A percentile compares a stretch with the other conserved stretches of the same genome.
These are phyloP conservation scores for Nasua narica DNA, from an alignment of 2,797 vertebrate genomes.

Conservation along the genomic window DNA sequence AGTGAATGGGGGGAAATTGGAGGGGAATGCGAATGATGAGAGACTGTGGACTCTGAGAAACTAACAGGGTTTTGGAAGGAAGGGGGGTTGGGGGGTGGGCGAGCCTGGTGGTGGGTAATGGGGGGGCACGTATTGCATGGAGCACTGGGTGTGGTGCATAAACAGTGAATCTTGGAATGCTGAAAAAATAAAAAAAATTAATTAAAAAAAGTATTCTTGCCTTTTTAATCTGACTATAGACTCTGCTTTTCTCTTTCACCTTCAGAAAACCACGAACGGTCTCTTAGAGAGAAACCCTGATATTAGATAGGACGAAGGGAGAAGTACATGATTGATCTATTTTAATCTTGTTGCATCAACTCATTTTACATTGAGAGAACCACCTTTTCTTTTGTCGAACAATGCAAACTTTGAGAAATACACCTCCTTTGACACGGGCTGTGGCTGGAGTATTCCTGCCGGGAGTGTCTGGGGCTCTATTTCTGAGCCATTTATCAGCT, in stretches of 20 bases:
- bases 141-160: too few species aligned
- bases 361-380: neutral
- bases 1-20: too few species aligned
- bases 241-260: neutral
- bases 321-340: neutral
- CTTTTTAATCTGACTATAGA: slow-evolving; percentile 21
- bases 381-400: neutral
- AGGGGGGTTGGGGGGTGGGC: too few species aligned
- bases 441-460: neutral
- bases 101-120: too few species aligned
- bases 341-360: neutral
- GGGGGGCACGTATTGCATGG: too few species aligned
- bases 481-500: neutral
- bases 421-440: neutral
- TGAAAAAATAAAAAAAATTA: too few species aligned
- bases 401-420: neutral
- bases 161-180: too few species aligned
- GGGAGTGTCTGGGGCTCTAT: neutral
- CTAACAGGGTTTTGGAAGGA: too few species aligned
- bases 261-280: neutral
- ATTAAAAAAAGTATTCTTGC: neutral
- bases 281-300: neutral
- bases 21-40: too few species aligned
- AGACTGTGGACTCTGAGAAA: too few species aligned
- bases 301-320: neutral